A percentile compares a stretch with the other conserved stretches of the same genome.
These are phyloP conservation scores for Temnopleurus reevesii DNA, from an alignment of 53 echinoderm and acorn worm species.

Conservation along the genomic window DNA sequence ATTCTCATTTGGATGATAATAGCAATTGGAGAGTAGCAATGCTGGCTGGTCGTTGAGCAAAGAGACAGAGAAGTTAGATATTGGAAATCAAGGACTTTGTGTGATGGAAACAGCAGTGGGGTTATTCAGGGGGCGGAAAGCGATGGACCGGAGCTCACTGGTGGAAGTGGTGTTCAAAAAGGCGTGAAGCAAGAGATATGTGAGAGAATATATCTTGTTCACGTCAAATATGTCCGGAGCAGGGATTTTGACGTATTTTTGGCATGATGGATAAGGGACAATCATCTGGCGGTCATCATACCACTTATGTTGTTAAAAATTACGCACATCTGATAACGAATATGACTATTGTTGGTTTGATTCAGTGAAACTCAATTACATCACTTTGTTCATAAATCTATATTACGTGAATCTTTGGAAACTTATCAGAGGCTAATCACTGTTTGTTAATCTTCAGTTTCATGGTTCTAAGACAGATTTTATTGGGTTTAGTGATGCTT, in stretches of 20 bases:
- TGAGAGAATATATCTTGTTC: not conserved
- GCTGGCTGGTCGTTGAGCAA: not conserved
- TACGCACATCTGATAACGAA: no score
- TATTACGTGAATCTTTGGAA: no score
- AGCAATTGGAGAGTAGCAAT: not conserved
- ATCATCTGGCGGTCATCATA: not conserved
- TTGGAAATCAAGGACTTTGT: not conserved
- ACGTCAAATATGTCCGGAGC: not conserved
- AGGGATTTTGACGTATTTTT: not conserved
- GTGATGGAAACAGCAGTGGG: not conserved
- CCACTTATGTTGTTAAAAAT: no score
- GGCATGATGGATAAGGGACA: not conserved
- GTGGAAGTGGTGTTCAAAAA: not conserved
- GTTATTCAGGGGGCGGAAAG: not conserved
- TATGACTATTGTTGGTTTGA: no score
- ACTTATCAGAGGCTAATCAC: no score
- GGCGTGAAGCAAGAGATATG: not conserved
- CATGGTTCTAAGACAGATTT: no score
- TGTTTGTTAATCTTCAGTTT: no score
- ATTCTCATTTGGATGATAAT: conserved; percentile 11
- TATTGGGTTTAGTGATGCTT: no score
- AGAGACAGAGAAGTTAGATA: not conserved
- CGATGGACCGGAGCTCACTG: no score
- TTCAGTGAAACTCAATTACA: no score
- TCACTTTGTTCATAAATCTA: no score